Evolutionary conservation across 1,140 invertebrate genomes (phyloP).

Genomic region (Hyposmocoma kahamanoa): DNA sequence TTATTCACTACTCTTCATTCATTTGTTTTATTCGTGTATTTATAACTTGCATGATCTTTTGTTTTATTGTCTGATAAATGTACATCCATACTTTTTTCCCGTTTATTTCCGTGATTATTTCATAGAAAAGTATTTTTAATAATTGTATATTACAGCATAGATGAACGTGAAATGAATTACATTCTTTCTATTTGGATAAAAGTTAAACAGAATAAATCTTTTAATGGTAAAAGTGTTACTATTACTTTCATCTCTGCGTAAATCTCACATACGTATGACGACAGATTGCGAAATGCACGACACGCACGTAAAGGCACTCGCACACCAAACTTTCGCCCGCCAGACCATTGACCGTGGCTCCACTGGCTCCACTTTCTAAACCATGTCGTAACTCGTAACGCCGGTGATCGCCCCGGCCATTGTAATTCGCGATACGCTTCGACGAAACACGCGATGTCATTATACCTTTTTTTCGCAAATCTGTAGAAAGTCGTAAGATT

Average conservation of each 20-base stretch:
- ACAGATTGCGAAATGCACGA: conserved; percentile 40
- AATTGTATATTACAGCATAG: no score
- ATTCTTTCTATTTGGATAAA: no score
- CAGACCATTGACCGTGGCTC: conserved; percentile 65
- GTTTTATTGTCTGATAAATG: no score
- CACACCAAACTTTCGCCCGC: conserved; percentile 59
- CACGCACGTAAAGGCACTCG: conserved; percentile 26
- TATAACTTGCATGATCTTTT: no score
- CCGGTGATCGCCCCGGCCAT: conserved; percentile 54
- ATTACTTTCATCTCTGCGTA: conserved; percentile 36
- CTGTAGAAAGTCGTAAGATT: conserved; percentile 44
- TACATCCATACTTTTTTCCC: no score
- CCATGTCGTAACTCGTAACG: conserved; percentile 68
- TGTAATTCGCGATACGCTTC: conserved; percentile 65
- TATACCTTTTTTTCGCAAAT: conserved; percentile 52
- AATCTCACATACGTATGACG: conserved; percentile 3
- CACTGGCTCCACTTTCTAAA: conserved; percentile 66
- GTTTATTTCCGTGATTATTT: no score
- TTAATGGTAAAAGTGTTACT: no score
- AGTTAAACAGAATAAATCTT: no score
- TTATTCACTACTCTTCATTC: no score
- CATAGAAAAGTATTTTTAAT: no score
- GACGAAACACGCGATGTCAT: conserved; percentile 59
- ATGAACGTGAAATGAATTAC: no score
- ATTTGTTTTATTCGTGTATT: no score